Base-by-base conservation (phyloP, 2,797 vertebrate species). In the Sternarchorhynchus goeldii region DNA sequence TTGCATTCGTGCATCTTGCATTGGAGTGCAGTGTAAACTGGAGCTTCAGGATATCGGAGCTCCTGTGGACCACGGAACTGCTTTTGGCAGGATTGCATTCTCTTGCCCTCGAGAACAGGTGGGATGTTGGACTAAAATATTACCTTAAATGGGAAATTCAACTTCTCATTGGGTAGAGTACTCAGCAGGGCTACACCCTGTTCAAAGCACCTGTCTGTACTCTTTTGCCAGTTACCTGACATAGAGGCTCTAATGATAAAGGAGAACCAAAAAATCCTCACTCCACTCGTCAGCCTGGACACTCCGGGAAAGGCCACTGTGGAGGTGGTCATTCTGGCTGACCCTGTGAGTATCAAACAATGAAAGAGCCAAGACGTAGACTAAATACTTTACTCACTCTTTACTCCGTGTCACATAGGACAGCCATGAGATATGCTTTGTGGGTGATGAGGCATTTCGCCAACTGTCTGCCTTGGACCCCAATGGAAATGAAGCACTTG, bases 281-380 rank as follows among this genome's bases (percentile, higher is more conserved):
- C 93, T 0, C 96, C 98, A 0, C 89, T 99, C 7, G 94, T 99
- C 84, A 97, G 96, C 83, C 88, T 99, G 87, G 96, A 99, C 73
- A 99, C 97, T 0, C 98, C 97, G 0, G 98, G 97, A 77, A 99
- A 99, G 87, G 95, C 97, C 34, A 97, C 96, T 0, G 97, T 99
- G 3, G 96, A 98, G 83, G 98, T 99, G 73, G 92, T 99, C 39
- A 99, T 99, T 85, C 89, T 99, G 90, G 94, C 95, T 0, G 97
- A 99, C 87, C 96, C 97, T 16, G 98, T 99, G 85, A 95, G 96
- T 94, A 3, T 62, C 45, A 17, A 31, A 6, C 16, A n/a, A 14
- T 12, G 3, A 12, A 29, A 68, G 65, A n/a, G 10, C 0, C 0
- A 5, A 68, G 14, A 21, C 8, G 7, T 16, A 7, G 39, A 57